Evolutionary conservation across 2,888 invertebrate species (phyloP).

Genomic region (Euplexia lucipara): DNA sequence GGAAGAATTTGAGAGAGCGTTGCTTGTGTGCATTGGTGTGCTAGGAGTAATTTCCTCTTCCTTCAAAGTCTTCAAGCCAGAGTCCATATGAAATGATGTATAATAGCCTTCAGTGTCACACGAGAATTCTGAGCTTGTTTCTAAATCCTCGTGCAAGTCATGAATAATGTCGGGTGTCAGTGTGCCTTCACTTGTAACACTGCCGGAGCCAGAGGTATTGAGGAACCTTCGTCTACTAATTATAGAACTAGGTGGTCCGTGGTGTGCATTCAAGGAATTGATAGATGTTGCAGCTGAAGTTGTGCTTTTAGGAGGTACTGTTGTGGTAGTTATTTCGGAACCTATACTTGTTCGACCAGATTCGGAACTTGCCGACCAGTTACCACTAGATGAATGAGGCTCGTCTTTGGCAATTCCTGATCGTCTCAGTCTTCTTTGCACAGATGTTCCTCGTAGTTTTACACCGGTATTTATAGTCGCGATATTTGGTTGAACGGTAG

Average conservation of each 20-base stretch:
- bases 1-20: constrained; percentile 93
- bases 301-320: constrained; percentile 93
- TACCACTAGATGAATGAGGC: constrained; percentile 97
- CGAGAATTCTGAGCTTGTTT: constrained; percentile 97
- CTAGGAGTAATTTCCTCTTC: constrained; percentile 92
- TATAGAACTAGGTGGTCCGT: constrained; percentile 93
- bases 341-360: constrained; percentile 96
- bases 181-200: constrained; percentile 96
- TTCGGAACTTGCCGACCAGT: constrained; percentile 98
- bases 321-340: constrained; percentile 94
- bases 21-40: constrained; percentile 94
- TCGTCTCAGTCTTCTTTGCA: constrained; percentile 93
- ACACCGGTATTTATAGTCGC: constrained; percentile 92
- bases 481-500: constrained; percentile 86
- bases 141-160: constrained; percentile 95
- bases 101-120: constrained; percentile 99
- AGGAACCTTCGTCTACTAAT: constrained; percentile 92
- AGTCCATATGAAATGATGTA: constrained; percentile 99
- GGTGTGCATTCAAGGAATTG: constrained; percentile 92
- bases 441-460: constrained; percentile 94
- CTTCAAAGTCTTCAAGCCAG: constrained; percentile 96
- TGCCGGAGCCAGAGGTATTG: constrained; percentile 95
- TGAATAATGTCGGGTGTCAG: constrained; percentile 96
- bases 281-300: constrained; percentile 93
- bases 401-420: constrained; percentile 94